phyloP scores from a whole-genome alignment of 92 coral and sea anemone genomes.

The Siderastrea siderea region DNA sequence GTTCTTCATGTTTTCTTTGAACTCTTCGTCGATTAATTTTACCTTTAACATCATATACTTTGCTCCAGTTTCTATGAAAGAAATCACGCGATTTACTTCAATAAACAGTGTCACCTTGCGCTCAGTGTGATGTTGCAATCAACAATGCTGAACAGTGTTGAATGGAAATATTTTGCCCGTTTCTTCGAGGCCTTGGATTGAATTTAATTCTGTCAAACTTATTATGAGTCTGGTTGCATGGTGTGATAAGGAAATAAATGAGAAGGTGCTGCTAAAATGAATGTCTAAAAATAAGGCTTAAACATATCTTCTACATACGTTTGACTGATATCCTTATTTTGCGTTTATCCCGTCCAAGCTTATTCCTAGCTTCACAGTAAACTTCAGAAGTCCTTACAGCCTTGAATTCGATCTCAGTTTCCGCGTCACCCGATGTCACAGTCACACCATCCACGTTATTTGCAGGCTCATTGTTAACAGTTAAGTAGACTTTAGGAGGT shows the following conservation, averaged over 20 bases:
- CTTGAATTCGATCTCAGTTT: constrained; percentile 54
- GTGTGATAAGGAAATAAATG: too few species aligned
- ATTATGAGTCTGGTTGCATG: neutral
- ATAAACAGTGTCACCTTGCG: neutral
- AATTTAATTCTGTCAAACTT: neutral
- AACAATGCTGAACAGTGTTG: too few species aligned
- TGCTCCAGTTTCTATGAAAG: constrained; percentile 53
- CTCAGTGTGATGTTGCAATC: neutral
- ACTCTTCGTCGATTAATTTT: constrained; percentile 44
- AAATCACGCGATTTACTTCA: too few species aligned
- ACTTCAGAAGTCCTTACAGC: constrained; percentile 56
- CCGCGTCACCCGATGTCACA: constrained; percentile 28
- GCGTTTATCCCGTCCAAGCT: constrained; percentile 45
- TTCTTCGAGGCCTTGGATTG: too few species aligned
- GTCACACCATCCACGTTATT: constrained; percentile 30
- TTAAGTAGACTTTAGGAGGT: constrained; percentile 47
- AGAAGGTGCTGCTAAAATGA: neutral
- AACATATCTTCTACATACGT: constrained; percentile 42
- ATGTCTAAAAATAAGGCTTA: neutral
- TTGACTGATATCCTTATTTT: constrained; percentile 52
- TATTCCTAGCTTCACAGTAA: constrained; percentile 60
- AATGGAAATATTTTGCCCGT: too few species aligned
- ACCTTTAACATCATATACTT: constrained; percentile 51
- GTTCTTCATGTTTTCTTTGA: constrained; percentile 33
- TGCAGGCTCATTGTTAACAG: constrained; percentile 41